Base-by-base conservation (phyloP, 2,888 invertebrate genomes). In the Dasysyrphus tricinctus region DNA sequence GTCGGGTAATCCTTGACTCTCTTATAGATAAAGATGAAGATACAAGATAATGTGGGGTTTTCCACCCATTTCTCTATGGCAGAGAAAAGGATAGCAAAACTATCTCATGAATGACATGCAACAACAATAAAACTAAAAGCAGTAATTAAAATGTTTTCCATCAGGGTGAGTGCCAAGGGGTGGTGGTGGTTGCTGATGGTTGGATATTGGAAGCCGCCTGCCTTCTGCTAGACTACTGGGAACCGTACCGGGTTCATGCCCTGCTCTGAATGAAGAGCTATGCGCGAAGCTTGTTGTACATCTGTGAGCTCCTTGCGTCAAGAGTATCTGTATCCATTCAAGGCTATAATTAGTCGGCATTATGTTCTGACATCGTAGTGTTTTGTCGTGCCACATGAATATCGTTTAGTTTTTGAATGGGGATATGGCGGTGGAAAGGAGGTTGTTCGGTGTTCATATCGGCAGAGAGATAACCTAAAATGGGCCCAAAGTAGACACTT, bases 261-360 rank as follows among this genome's bases (percentile, higher is more conserved):
- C 54, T 65, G 65, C 54, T 42, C 54, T 42, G 51, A 67, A 51
- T 37, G 34, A 32, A 37, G 49, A 67, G 32, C 47, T 49, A 67
- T 67, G 49, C 49, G 51, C 67, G 67, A 7, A 54, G 69, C 49
- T 29, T 73, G 73, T 29, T 73, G 73, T 70, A 72, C 73, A 74
- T 79, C 54, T 74, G 80, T 84, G 80, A 80, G 47, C 19, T 51
- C 34, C 54, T 56, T 77, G 85, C 69, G 34, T 54, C 11, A 65
- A 49, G 47, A 67, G 49, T 67, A 70, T 59, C 54, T 56, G 39
- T 56, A 44, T 65, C 51, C 51, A 72, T 59, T 32, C 16, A 49
- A 57, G 56, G 69, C 85, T 85, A 85, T 85, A 85, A 85, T 85
- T 85, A 85, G 85, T 70, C 77, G 77, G 74, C 81, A 85, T 85